Evolutionary conservation across 2,888 invertebrate genomes (phyloP), one percentile per base, ranked within the genome.

Genomic region (Apamea monoglypha): DNA sequence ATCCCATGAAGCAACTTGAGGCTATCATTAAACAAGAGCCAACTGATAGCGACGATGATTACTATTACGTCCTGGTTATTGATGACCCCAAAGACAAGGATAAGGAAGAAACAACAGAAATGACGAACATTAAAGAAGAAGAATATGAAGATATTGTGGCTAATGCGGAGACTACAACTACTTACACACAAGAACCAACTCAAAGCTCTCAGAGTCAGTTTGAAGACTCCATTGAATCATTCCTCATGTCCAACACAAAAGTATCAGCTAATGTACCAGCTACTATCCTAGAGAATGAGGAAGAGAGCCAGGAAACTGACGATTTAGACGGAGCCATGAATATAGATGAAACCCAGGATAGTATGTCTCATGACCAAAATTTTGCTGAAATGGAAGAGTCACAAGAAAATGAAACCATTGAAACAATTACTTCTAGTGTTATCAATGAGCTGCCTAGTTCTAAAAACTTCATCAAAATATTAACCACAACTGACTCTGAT

Each of bases 21-120:
- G 91, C 94, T 71, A 94, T 96, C 8, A 96, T 97, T 14, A 97
- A 96, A 88, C 86, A 91, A 67, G 97, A 97, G 88, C 96, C 96
- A 3, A 91, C 87, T 56, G 97, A 97, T 69, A 95, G 94, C 88
- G 97, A 97, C 87, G 97, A 97, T 92, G 97, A 97, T 87, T 96
- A 90, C 73, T 97, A 96, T 79, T 97, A 97, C 89, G 96, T 97
- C 6, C 92, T 97, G 40, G 96, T 97, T 5, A 96, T 97, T 81
- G 95, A 97, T 89, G 95, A 96, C 74, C 92, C 93, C 10, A 93
- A 94, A 82, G 93, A 95, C 59, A 82, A 88, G 67, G 81, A 76
- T 59, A 70, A 83, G 53, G 76, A 82, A 21, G 72, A 74, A 18
- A 66, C 76, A 61, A 14, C 68, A 40, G 40, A 75, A 44, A 32